Conservation (phyloP, 2,113 vertebrate genomes). For the Buteo buteo region DNA sequence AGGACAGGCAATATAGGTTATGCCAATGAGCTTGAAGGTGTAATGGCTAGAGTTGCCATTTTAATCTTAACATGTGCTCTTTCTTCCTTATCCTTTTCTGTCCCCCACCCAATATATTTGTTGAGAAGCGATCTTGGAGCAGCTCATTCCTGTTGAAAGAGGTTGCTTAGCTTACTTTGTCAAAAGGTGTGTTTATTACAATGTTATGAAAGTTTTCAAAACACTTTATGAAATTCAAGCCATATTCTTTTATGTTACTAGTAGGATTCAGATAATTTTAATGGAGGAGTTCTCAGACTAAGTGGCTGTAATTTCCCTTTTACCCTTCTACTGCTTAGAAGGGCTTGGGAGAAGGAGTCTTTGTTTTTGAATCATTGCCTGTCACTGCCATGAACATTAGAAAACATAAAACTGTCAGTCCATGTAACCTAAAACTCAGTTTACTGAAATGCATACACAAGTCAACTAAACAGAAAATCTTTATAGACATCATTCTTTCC, state of each 20-base stretch:
- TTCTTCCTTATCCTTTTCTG: background rate
- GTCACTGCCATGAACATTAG: background rate
- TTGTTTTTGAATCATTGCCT: background rate
- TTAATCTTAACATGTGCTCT: background rate
- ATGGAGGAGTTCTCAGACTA: background rate
- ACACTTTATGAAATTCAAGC: background rate
- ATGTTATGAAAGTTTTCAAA: background rate
- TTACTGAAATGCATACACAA: background rate
- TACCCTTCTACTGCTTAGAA: background rate
- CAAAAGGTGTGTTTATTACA: background rate
- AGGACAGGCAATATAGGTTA: background rate
- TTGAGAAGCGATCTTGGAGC: background rate
- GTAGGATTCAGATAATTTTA: background rate
- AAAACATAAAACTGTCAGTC: background rate
- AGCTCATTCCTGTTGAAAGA: background rate
- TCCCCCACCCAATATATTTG: background rate
- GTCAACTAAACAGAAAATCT: background rate
- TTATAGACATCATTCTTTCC: background rate
- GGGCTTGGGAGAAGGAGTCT: background rate
- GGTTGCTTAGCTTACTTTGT: background rate
- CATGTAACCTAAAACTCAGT: background rate
- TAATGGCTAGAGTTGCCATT: background rate
- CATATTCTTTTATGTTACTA: background rate
- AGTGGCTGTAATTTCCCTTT: background rate
- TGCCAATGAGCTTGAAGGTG: background rate